A percentile compares a stretch with the other conserved stretches of the same genome.
Conservation (phyloP, 2,888 invertebrate genomes). For the Ormyrus thymus region DNA sequence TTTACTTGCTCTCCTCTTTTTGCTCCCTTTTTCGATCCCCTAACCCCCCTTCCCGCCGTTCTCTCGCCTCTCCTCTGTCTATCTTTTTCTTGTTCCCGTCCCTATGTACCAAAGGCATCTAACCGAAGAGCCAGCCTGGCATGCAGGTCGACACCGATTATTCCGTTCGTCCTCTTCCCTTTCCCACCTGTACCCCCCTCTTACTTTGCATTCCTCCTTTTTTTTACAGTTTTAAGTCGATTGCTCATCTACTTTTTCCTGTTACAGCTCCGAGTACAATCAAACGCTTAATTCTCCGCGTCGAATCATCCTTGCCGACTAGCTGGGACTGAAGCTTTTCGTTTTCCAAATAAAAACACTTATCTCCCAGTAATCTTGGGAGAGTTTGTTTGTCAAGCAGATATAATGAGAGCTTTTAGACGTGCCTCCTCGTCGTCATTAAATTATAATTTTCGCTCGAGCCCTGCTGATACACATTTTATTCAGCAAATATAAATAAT, state of each 20-base stretch:
- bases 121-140: conserved; percentile 30
- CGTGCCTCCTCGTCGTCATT: too few relatives aligned
- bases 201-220: neutral
- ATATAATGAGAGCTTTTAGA: too few relatives aligned
- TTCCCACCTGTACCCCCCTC: conserved; percentile 40
- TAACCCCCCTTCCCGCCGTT: conserved; percentile 11
- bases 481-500: too few relatives aligned
- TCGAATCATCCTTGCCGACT: too few relatives aligned
- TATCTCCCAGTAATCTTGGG: too few relatives aligned
- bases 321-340: too few relatives aligned
- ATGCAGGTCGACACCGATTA: conserved; percentile 53
- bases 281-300: too few relatives aligned
- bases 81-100: neutral
- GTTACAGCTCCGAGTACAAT: too few relatives aligned
- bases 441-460: too few relatives aligned
- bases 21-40: conserved; percentile 65
- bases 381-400: too few relatives aligned
- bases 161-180: conserved; percentile 52
- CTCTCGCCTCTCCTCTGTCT: neutral
- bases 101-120: conserved; percentile 30
- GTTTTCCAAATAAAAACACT: too few relatives aligned
- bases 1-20: conserved; percentile 65
- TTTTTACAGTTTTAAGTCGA: conserved; percentile 33
- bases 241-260: conserved; percentile 9
- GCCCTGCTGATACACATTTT: too few relatives aligned